Percentiles rank a stretch among this genome's conserved stretches.
These are phyloP conservation scores for Brachionus rotundiformis DNA, from an alignment of 1,140 invertebrate genomes.

Conservation along the genomic window DNA sequence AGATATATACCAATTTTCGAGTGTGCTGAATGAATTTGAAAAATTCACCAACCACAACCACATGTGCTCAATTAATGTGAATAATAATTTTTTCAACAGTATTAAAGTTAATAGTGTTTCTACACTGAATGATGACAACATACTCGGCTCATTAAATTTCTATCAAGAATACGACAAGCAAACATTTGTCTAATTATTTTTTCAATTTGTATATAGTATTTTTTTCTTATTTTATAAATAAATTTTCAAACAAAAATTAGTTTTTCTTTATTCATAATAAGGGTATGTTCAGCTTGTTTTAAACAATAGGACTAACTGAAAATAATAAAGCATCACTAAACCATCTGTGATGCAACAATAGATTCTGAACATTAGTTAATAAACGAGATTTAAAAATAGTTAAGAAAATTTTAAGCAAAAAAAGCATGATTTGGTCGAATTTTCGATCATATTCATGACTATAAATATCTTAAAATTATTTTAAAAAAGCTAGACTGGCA, in stretches of 20 bases:
- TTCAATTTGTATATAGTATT: conserved; percentile 37
- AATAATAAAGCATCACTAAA: neutral
- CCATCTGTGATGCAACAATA: neutral
- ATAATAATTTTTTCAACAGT: neutral
- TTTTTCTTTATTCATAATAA: neutral
- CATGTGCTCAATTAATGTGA: neutral
- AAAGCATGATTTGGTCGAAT: neutral
- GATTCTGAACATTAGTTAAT: neutral
- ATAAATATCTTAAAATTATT: too few species aligned
- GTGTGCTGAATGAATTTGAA: conserved; percentile 28
- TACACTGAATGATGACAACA: neutral
- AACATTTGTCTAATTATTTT: conserved; percentile 44
- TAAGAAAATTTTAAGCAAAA: neutral
- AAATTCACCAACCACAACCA: conserved; percentile 26
- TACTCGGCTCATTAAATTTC: conserved; percentile 26
- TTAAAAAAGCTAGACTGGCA: too few species aligned
- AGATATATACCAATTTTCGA: neutral
- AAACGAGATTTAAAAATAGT: neutral
- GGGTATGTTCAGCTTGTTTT: neutral
- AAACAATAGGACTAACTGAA: neutral
- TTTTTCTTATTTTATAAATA: conserved; percentile 36
- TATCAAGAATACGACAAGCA: conserved; percentile 44
- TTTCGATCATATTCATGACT: neutral
- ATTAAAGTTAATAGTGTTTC: neutral
- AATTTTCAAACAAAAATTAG: neutral